phyloP scores from a whole-genome alignment of 2,888 invertebrate species.

The Quadriops clusia region DNA sequence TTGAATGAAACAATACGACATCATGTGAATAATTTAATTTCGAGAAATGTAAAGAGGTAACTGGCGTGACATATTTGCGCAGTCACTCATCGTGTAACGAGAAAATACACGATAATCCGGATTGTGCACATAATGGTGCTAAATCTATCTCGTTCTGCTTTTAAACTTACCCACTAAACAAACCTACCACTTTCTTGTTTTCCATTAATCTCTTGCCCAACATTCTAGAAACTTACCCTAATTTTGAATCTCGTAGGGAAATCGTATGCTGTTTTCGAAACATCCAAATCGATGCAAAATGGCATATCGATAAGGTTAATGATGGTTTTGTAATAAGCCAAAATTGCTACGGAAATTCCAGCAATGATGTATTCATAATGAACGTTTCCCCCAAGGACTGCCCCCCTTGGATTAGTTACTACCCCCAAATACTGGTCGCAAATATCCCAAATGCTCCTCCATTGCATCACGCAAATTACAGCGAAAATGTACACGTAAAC shows the following conservation, averaged over 20 bases:
- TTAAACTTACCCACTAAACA: too few species aligned
- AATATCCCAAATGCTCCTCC: slow-evolving; percentile 43
- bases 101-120: too few species aligned
- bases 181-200: too few species aligned
- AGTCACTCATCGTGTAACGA: too few species aligned
- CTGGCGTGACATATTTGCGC: too few species aligned
- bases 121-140: too few species aligned
- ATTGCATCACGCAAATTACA: slow-evolving; percentile 40
- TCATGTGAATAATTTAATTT: too few species aligned
- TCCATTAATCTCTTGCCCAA: too few species aligned
- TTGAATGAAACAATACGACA: too few species aligned
- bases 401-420: slow-evolving; percentile 4
- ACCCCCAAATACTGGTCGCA: slow-evolving; percentile 24
- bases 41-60: too few species aligned
- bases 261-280: slow-evolving; percentile 42
- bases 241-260: slow-evolving; percentile 46
- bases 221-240: slow-evolving; percentile 38
- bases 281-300: slow-evolving; percentile 45
- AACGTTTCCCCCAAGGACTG: neutral
- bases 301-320: slow-evolving; percentile 47
- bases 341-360: slow-evolving; percentile 19
- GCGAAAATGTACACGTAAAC: slow-evolving; percentile 40
- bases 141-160: too few species aligned
- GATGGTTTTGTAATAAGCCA: slow-evolving; percentile 34
- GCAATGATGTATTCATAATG: slow-evolving; percentile 17